A percentile compares a stretch with the other conserved stretches of the same genome.
These are phyloP conservation scores for Pantherophis guttatus DNA, from an alignment of 2,113 vertebrate genomes.

Conservation along the genomic window DNA sequence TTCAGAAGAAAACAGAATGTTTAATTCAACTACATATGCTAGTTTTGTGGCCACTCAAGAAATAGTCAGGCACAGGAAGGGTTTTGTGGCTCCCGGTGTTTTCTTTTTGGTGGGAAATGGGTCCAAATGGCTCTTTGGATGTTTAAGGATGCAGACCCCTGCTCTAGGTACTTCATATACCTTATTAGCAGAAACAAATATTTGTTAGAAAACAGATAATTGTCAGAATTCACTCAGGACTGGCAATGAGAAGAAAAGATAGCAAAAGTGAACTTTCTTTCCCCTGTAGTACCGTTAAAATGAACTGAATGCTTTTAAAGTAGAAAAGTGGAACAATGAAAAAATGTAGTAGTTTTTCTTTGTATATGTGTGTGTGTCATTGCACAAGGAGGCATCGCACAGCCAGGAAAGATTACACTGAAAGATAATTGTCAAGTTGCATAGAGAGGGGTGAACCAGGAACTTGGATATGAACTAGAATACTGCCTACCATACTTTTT, in stretches of 20 bases:
- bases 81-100: no score
- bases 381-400: neutral
- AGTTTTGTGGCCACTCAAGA: no score
- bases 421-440: neutral
- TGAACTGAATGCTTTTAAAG: neutral
- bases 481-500: constrained; percentile 34
- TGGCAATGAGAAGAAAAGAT: neutral
- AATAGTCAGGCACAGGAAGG: no score
- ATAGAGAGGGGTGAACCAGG: constrained; percentile 19
- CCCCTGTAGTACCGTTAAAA: neutral
- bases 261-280: neutral
- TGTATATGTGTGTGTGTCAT: neutral
- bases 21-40: no score
- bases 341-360: neutral
- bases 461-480: neutral
- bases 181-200: neutral
- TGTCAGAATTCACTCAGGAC: neutral
- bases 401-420: constrained; percentile 1
- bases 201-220: neutral
- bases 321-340: neutral
- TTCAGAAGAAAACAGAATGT: no score
- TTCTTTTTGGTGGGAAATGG: no score
- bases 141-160: no score
- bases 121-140: no score
- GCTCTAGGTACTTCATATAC: neutral